Evolutionary conservation across 2,888 invertebrate species (phyloP), one percentile per base, ranked within the genome.

Genomic region (Microplitis manilae): DNA sequence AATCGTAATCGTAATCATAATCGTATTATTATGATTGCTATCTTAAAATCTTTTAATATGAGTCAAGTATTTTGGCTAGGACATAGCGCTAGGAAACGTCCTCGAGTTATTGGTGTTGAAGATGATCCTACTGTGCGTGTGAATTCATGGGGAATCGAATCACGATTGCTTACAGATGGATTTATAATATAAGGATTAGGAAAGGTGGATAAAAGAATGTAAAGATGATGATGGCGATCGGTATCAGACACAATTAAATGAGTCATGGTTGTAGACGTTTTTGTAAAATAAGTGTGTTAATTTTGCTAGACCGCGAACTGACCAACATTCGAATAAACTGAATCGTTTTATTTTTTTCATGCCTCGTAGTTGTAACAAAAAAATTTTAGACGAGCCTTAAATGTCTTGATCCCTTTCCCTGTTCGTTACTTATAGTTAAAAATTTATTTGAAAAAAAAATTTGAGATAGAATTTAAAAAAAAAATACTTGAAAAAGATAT

Each of bases 101-200:
- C n/a, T 40, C 20, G 39, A 61, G n/a, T 62, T 38, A 71, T 61
- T 20, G 17, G 17, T 62, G 1, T 38, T 62, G 64, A 73, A 73
- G 50, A 73, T 73, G 65, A 73, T 50, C 65, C 13, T 73, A 64
- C 40, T 40, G 65, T 73, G 59, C 73, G 73, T 73, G 73, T 73
- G 73, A 73, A 73, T 73, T 50, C 73, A 73, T 41, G 59, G n/a
- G 73, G 67, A 73, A 73, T 73, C 67, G 67, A 67, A 65, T 59
- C 20, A 15, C 20, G 62, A 62, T 62, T 20, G 59, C 20, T n/a
- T 17, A 17, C 62, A 15, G 8, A n/a, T 13, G 84, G 83, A 86
- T 87, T 82, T 81, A 83, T 84, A 83, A 84, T 84, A 83, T 82
- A 79, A 76, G 79, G 84, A 87, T 86, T 79, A 81, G 81, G 82